phyloP scores from a whole-genome alignment of 2,888 invertebrate species.

The Drosophila paramelanica region DNA sequence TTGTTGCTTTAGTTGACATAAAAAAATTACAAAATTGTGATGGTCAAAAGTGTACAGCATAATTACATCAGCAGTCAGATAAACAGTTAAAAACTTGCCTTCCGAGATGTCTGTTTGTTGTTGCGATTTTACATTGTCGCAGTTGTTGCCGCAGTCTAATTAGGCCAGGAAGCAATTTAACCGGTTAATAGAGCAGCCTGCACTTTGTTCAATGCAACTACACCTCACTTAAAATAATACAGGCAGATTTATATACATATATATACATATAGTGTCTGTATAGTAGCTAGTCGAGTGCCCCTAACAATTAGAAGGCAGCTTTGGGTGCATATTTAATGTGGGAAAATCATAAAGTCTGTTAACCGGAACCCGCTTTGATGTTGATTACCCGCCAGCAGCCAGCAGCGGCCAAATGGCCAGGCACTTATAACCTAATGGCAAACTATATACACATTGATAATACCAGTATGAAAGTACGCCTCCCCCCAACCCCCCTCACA shows the following conservation, averaged over 20 bases:
- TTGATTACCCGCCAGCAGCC: slow-evolving; percentile 17
- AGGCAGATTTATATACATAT: slow-evolving; percentile 7
- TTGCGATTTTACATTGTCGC: slow-evolving; percentile 27
- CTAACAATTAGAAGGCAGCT: slow-evolving; percentile 14
- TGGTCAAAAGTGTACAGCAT: slow-evolving; percentile 20
- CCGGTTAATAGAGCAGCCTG: slow-evolving; percentile 60
- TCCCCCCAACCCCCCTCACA: background rate
- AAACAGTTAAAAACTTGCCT: slow-evolving; percentile 38
- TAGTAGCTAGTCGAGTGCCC: slow-evolving; percentile 4
- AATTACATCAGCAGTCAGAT: slow-evolving; percentile 18
- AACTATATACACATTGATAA: slow-evolving; percentile 35
- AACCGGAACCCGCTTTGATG: slow-evolving; percentile 62
- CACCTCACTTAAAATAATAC: slow-evolving; percentile 26
- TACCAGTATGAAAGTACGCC: slow-evolving; percentile 32
- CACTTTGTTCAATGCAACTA: slow-evolving; percentile 47
- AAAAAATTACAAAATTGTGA: slow-evolving; percentile 15
- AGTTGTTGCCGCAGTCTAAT: slow-evolving; percentile 46
- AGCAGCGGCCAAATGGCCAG: slow-evolving; percentile 42
- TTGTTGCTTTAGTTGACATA: slow-evolving; percentile 18
- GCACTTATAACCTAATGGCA: slow-evolving; percentile 64
- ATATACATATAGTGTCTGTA: background rate
- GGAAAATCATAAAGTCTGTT: slow-evolving; percentile 61
- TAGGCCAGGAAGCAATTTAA: slow-evolving; percentile 74
- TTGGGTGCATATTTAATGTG: slow-evolving; percentile 72
- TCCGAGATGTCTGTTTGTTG: slow-evolving; percentile 16